A percentile compares a stretch with the other conserved stretches of the same genome.
These are phyloP conservation scores for Drosophila melanica DNA, from an alignment of 1,140 invertebrate genomes.

Conservation along the genomic window DNA sequence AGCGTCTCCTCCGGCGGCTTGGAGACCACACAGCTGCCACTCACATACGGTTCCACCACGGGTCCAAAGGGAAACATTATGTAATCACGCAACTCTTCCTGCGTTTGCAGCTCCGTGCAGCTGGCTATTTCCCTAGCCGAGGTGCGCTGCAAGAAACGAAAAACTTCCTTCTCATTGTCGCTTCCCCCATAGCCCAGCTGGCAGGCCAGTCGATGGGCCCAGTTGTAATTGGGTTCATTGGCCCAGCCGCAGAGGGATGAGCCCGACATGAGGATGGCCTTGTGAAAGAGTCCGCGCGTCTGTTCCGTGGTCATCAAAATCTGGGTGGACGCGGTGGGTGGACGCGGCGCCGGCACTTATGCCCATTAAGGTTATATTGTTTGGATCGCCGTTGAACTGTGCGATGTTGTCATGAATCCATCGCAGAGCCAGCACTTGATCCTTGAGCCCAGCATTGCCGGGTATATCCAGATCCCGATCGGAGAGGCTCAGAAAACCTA, in stretches of 20 bases:
- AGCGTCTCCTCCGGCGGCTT: slow-evolving; percentile 65
- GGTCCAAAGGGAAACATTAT: slow-evolving; percentile 73
- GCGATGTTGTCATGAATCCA: slow-evolving; percentile 83
- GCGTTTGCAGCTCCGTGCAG: slow-evolving; percentile 21
- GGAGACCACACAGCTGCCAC: slow-evolving; percentile 65
- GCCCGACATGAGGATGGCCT: slow-evolving; percentile 86
- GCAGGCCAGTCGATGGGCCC: slow-evolving; percentile 60
- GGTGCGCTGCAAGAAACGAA: slow-evolving; percentile 76
- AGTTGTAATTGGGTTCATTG: slow-evolving; percentile 35
- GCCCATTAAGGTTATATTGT: slow-evolving; percentile 79
- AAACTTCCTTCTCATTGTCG: slow-evolving; percentile 74
- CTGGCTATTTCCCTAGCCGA: slow-evolving; percentile 43
- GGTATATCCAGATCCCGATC: slow-evolving; percentile 78
- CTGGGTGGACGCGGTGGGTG: slow-evolving; percentile 60
- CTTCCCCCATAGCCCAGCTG: slow-evolving; percentile 70
- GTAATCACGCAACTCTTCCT: slow-evolving; percentile 46
- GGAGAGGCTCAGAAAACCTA: slow-evolving; percentile 74
- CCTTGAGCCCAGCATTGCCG: slow-evolving; percentile 83
- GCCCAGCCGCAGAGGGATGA: slow-evolving; percentile 84
- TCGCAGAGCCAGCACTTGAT: slow-evolving; percentile 83
- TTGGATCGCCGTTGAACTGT: slow-evolving; percentile 77
- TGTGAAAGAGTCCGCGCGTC: slow-evolving; percentile 85
- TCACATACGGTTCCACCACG: slow-evolving; percentile 81
- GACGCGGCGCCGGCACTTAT: slow-evolving; percentile 79
- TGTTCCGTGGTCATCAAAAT: slow-evolving; percentile 67